Evolutionary conservation across 2,888 invertebrate species (phyloP), one percentile per base, ranked within the genome.

Genomic region (Aromia moschata): DNA sequence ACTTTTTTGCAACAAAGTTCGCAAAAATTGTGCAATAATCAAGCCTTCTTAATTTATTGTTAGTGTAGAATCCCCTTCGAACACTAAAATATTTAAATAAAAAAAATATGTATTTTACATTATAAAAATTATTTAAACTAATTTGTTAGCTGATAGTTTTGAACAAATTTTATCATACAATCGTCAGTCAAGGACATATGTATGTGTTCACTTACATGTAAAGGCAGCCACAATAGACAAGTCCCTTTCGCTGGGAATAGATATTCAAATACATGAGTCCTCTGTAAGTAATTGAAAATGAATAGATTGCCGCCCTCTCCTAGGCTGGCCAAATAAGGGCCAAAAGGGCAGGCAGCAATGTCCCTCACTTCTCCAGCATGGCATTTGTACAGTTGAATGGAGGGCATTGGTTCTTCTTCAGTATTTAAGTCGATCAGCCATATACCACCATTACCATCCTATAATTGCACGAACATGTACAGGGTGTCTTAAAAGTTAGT

Each of bases 381-480:
- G 67, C 88, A 89, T 0, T 86, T 86, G 66, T 90, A 84, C 1
- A 86, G 76, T 67, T 83, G 83, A 10, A 72, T 62, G 0, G 88
- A 83, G 1, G 82, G 74, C 41, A 72, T 64, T 9, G 74, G 72
- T 79, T 69, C 80, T 67, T 76, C 68, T 17, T 83, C 81, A 4
- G 83, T 85, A 12, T 86, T 85, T 2, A 92, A 78, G 70, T 91
- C 90, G 38, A 90, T 83, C 31, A 84, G 77, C 91, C 92, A 92
- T 44, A 96, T 83, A 1, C 93, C 94, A 9, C 95, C 95, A 64
- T 89, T 90, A 1, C 89, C 92, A 81, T 96, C 96, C 92, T 94
- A 62, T 3, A 30, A 30, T 2, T 11, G 11, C 5, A 25, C n/a
- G n/a, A n/a, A n/a, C n/a, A n/a, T n/a, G n/a, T n/a, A n/a, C n/a